phyloP scores from a whole-genome alignment of 2,888 invertebrate genomes.

The Terebella lapidaria region DNA sequence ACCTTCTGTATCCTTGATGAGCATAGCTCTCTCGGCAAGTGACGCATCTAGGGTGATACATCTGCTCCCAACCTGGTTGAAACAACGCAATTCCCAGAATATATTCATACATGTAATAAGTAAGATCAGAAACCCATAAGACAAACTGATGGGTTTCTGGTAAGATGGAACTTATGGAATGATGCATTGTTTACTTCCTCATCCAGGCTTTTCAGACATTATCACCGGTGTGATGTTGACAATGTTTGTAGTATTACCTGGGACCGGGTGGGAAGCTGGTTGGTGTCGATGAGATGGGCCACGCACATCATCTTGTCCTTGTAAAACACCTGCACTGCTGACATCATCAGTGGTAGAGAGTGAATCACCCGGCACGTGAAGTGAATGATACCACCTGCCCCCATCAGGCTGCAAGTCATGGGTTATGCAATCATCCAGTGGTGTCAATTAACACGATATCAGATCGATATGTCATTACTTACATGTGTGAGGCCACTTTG shows the following conservation, averaged over 20 bases:
- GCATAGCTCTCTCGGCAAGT: conserved; percentile 54
- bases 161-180: too few species aligned
- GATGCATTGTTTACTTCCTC: too few species aligned
- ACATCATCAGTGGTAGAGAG: conserved; percentile 53
- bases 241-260: too few species aligned
- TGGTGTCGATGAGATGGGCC: conserved; percentile 55
- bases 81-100: neutral
- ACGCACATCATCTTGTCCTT: conserved; percentile 52
- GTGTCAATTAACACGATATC: too few species aligned
- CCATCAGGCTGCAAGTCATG: conserved; percentile 37
- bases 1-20: conserved; percentile 54
- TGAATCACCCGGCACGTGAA: conserved; percentile 56
- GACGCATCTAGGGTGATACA: conserved; percentile 48
- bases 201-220: neutral
- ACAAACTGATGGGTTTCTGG: too few species aligned
- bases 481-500: conserved; percentile 45
- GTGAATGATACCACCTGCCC: conserved; percentile 31
- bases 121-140: too few species aligned
- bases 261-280: conserved; percentile 51
- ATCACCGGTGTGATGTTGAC: too few species aligned
- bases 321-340: conserved; percentile 54
- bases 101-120: neutral
- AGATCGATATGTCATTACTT: too few species aligned
- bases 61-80: conserved; percentile 32
- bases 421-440: too few species aligned